Conservation (phyloP, 2,113 vertebrate genomes). For the Alligator mississippiensis region DNA sequence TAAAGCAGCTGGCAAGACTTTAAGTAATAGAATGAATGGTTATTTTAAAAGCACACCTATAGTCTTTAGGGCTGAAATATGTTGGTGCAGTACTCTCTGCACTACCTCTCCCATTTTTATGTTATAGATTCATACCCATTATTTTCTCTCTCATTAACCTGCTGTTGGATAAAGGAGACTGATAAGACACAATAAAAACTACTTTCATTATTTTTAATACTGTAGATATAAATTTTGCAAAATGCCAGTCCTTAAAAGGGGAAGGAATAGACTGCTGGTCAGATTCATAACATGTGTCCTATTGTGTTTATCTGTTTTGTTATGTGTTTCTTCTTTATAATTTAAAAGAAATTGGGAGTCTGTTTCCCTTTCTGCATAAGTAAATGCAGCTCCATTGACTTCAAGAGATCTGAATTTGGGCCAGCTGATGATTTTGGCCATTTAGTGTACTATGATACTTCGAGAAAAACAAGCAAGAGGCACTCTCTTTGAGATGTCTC, state of each 20-base stretch:
- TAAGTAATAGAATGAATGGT: neutral
- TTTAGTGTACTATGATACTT: neutral
- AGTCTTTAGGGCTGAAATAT: neutral
- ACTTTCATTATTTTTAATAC: neutral
- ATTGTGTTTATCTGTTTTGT: neutral
- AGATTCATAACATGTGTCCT: neutral
- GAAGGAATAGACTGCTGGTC: neutral
- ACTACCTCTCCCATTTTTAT: neutral
- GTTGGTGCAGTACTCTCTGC: rapidly evolving
- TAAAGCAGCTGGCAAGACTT: neutral
- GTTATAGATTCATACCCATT: rapidly evolving
- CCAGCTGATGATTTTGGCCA: neutral
- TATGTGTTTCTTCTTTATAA: neutral
- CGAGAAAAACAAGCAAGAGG: neutral
- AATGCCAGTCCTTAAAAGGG: neutral
- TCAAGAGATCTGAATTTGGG: neutral
- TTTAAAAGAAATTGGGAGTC: neutral
- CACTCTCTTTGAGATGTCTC: neutral
- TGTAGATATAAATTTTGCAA: neutral
- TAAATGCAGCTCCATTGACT: neutral
- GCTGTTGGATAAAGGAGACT: neutral
- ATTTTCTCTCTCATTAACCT: neutral
- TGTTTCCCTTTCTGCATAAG: neutral
- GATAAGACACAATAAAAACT: neutral
- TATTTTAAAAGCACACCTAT: neutral